Evolutionary conservation across 2,113 vertebrate species (phyloP).

Genomic region (Atlantisia rogersi): DNA sequence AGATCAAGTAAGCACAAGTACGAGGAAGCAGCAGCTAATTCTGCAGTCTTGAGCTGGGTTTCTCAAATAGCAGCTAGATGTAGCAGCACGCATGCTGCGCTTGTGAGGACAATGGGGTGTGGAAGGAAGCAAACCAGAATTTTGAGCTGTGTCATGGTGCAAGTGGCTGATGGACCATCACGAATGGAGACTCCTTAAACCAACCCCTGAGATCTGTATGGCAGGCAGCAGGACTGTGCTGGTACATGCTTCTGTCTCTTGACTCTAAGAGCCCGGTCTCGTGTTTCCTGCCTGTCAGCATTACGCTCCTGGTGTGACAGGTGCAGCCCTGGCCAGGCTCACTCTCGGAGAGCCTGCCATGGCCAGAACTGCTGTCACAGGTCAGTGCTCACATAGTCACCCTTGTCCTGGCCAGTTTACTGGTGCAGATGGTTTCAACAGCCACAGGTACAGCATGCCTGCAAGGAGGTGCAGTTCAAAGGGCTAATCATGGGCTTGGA

Average conservation of each 20-base stretch:
- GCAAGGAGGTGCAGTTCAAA: background rate
- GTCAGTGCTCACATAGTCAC: fast-evolving
- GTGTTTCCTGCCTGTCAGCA: background rate
- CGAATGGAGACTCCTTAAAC: background rate
- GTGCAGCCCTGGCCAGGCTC: background rate
- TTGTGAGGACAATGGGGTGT: background rate
- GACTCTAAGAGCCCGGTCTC: background rate
- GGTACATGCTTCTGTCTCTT: background rate
- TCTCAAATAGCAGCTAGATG: background rate
- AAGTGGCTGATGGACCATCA: background rate
- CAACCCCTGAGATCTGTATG: background rate
- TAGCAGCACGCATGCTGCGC: background rate
- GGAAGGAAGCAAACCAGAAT: background rate
- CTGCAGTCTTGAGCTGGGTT: background rate
- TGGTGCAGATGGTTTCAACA: background rate
- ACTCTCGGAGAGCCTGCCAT: background rate
- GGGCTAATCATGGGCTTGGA: background rate
- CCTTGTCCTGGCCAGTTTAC: background rate
- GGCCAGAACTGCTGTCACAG: background rate
- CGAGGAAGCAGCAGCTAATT: background rate
- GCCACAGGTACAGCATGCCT: fast-evolving
- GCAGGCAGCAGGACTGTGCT: background rate
- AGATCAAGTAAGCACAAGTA: background rate
- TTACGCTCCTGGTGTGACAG: fast-evolving
- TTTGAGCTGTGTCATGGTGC: background rate